Evolutionary conservation across 2,797 vertebrate species (phyloP).

Genomic region (Amazona finschi): DNA sequence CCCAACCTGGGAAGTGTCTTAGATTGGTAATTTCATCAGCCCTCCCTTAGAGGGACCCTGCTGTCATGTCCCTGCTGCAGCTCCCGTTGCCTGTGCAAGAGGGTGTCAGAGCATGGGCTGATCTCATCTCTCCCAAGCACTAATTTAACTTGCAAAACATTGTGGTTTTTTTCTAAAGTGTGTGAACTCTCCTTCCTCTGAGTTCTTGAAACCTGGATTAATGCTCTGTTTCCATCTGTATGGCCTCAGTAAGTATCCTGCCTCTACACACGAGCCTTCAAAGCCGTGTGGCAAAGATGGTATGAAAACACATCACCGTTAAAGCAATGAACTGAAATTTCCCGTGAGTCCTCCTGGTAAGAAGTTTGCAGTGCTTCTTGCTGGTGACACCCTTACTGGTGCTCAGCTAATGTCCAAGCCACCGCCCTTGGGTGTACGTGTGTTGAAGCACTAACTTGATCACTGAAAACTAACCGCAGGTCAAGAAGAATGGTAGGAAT

Average conservation of each 20-base stretch:
- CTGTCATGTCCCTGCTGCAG: neutral
- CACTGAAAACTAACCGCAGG: neutral
- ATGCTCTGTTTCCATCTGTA: neutral
- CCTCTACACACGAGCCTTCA: neutral
- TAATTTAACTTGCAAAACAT: slow-evolving; percentile 45
- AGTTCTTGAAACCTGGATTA: slow-evolving; percentile 16
- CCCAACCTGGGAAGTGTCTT: neutral
- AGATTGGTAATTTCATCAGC: slow-evolving; percentile 2
- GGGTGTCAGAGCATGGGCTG: neutral
- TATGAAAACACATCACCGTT: neutral
- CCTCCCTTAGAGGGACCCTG: neutral
- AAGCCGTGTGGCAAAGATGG: neutral
- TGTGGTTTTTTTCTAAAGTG: slow-evolving; percentile 19
- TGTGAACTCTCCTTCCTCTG: slow-evolving; percentile 25
- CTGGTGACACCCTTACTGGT: neutral
- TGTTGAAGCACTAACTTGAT: neutral
- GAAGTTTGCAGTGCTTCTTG: neutral
- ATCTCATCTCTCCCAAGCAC: slow-evolving; percentile 22
- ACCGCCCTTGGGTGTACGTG: neutral
- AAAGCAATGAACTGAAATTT: neutral
- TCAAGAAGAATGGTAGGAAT: neutral
- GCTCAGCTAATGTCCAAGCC: neutral
- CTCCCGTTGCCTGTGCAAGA: neutral
- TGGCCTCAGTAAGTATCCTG: neutral
- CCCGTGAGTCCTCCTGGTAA: neutral